Evolutionary conservation across 2,888 invertebrate genomes (phyloP), one percentile per base, ranked within the genome.

Genomic region (Chrysolina americana): DNA sequence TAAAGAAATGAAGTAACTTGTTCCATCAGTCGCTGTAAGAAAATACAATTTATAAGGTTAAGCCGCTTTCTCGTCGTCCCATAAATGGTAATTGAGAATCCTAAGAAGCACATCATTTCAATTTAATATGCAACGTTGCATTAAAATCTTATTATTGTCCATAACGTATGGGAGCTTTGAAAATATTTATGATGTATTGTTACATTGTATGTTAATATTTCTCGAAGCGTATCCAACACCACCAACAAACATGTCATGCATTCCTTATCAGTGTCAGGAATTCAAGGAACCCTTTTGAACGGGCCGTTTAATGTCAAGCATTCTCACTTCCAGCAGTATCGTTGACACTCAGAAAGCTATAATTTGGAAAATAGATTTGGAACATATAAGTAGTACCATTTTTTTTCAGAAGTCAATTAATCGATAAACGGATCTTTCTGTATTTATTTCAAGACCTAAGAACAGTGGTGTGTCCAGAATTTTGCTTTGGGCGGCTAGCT

Each of bases 151-250:
- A 10, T 23, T 59, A 59, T 15, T 59, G 36, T 36, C 59, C 28
- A 15, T 9, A 2, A 17, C n/a, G 8, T 41, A 28, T 68, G 62
- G n/a, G 62, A 69, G 59, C 9, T 50, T 62, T 59, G 23, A 62
- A 69, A 69, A 62, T 62, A 69, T 69, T 69, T 63, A 69, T 47
- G 62, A 47, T 59, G 28, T 47, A 70, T 70, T 70, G 70, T 70
- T 59, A 17, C 36, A 70, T 70, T 70, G 70, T 70, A 62, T 70
- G 69, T 44, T 69, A 69, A 69, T 69, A 11, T 62, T 50, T 9
- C 47, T 23, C 48, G 47, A 23, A 65, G 48, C 47, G 41, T 23
- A 65, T 65, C 23, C 47, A 28, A 44, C 41, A 59, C 68, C 63
- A 70, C 17, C 21, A 63, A 23, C 70, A 62, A 21, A 47, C 63